Percentiles rank a stretch among this genome's conserved stretches.
These are phyloP conservation scores for Phthorimaea operculella DNA, from an alignment of 1,140 invertebrate species.

Conservation along the genomic window DNA sequence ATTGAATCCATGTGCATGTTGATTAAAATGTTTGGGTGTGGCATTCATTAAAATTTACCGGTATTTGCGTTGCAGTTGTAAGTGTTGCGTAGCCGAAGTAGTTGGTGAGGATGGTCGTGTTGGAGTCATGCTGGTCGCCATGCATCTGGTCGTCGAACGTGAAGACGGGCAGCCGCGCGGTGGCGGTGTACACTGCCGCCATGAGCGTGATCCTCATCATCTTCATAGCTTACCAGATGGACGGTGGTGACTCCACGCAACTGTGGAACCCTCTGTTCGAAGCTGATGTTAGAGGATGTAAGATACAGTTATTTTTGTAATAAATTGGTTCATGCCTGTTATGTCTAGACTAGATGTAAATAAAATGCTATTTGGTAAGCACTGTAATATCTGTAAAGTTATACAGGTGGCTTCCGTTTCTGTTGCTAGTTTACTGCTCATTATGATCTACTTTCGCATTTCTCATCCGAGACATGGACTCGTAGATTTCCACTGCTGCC, in stretches of 20 bases:
- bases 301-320: conserved; percentile 46
- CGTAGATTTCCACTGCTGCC: too few species aligned
- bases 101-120: conserved; percentile 70
- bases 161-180: conserved; percentile 78
- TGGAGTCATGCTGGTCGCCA: conserved; percentile 87
- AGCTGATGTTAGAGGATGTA: conserved; percentile 81
- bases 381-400: too few species aligned
- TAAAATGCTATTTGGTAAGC: too few species aligned
- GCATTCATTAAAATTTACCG: background rate
- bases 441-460: too few species aligned
- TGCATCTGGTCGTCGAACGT: conserved; percentile 85
- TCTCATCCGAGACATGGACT: too few species aligned
- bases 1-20: too few species aligned
- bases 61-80: background rate
- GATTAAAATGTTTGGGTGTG: background rate
- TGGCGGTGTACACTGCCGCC: conserved; percentile 81
- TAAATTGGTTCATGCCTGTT: too few species aligned
- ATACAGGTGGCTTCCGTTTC: too few species aligned
- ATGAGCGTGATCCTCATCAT: conserved; percentile 80
- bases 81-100: background rate
- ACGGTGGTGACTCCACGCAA: conserved; percentile 86
- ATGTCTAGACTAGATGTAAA: too few species aligned
- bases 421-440: too few species aligned
- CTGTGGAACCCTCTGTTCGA: conserved; percentile 90
- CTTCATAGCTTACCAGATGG: conserved; percentile 78